A percentile compares a stretch with the other conserved stretches of the same genome.
phyloP scores from a whole-genome alignment of 2,888 invertebrate species.

The Punctoribates punctum region DNA sequence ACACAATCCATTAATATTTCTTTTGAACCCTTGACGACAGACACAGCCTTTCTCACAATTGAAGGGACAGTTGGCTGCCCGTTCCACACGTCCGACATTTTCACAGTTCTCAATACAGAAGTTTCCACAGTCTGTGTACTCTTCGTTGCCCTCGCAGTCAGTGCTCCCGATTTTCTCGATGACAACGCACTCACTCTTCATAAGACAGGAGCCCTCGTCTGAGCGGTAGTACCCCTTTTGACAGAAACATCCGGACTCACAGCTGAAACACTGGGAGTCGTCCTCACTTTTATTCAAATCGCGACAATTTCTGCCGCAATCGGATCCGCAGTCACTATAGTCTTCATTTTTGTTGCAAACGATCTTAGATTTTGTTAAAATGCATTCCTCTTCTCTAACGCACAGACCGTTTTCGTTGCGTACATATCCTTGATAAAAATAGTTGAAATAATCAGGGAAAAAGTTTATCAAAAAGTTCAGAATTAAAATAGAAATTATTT shows the following conservation, averaged over 20 bases:
- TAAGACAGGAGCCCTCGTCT: background rate
- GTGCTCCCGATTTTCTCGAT: background rate
- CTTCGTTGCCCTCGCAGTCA: background rate
- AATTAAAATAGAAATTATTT: too few relatives aligned
- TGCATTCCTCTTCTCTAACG: background rate
- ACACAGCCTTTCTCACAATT: background rate
- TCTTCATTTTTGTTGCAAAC: background rate
- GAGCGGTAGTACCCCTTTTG: background rate
- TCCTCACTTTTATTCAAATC: background rate
- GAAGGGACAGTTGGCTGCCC: background rate
- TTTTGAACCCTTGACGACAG: background rate
- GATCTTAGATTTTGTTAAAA: background rate
- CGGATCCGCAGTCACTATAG: background rate
- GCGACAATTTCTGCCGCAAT: background rate
- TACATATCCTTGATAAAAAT: background rate
- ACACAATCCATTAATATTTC: background rate
- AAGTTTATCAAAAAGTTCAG: too few relatives aligned
- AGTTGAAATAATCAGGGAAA: background rate
- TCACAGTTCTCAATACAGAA: background rate
- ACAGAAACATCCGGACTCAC: conserved; percentile 16
- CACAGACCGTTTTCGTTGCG: background rate
- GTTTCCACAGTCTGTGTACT: conserved; percentile 9
- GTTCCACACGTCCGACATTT: background rate
- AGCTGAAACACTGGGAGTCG: background rate
- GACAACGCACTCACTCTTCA: background rate